Evolutionary conservation across 2,797 vertebrate species (phyloP).

Genomic region (Mormyrus proboscirostris): DNA sequence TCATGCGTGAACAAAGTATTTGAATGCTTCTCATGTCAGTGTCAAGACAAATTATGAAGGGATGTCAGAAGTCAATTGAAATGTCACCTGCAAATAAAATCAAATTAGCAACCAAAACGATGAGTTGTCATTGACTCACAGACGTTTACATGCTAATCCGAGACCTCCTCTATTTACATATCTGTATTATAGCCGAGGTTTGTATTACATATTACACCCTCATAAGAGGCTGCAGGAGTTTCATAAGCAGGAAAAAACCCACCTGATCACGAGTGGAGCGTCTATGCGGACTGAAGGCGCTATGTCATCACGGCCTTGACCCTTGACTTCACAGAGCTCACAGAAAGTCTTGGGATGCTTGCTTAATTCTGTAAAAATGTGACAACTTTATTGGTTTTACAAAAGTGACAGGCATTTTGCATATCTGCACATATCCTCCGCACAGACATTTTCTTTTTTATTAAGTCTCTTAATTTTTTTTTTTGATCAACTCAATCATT

Average conservation of each 20-base stretch:
- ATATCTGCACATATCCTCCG: background rate
- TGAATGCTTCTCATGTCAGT: background rate
- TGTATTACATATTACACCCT: background rate
- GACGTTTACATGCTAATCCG: background rate
- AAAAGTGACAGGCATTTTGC: background rate
- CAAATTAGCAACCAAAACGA: background rate
- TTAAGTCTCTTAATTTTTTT: background rate
- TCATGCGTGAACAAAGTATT: background rate
- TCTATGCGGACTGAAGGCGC: background rate
- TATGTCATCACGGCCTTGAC: background rate
- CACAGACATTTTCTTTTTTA: background rate
- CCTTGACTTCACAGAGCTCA: background rate
- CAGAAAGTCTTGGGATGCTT: background rate
- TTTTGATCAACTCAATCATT: background rate
- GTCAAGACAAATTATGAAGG: slow-evolving; percentile 3
- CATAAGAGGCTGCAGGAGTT: background rate
- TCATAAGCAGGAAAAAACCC: background rate
- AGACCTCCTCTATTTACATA: background rate
- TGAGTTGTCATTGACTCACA: background rate
- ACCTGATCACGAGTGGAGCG: background rate
- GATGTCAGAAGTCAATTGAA: background rate
- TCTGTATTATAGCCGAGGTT: background rate
- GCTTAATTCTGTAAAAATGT: background rate
- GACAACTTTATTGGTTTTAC: background rate
- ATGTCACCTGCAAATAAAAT: background rate